These are phyloP conservation scores for Apis cerana DNA, from an alignment of 1,140 invertebrate species.

Conservation along the genomic window DNA sequence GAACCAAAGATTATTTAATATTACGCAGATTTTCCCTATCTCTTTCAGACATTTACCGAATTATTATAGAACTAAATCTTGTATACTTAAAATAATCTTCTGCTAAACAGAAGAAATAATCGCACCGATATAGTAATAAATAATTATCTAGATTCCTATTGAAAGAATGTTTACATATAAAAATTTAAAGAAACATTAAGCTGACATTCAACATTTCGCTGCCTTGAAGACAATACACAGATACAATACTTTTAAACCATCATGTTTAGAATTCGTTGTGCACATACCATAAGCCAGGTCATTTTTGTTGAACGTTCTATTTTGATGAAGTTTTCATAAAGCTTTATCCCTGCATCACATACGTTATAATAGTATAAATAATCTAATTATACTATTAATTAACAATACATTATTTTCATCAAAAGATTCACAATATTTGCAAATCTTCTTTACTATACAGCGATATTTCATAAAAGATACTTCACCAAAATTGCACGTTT, in stretches of 20 bases:
- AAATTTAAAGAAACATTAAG: slow-evolving; percentile 64
- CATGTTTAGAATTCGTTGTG: slow-evolving; percentile 64
- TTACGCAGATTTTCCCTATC: slow-evolving; percentile 54
- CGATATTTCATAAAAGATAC: slow-evolving; percentile 59
- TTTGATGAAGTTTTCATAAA: slow-evolving; percentile 64
- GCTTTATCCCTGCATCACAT: slow-evolving; percentile 50
- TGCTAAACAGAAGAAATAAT: slow-evolving; percentile 57
- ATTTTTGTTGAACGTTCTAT: slow-evolving; percentile 49
- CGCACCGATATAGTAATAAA: slow-evolving; percentile 63
- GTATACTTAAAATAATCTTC: slow-evolving; percentile 60
- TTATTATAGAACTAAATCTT: slow-evolving; percentile 57
- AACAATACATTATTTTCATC: slow-evolving; percentile 44
- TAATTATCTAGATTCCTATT: slow-evolving; percentile 63
- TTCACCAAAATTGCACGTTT: slow-evolving; percentile 67
- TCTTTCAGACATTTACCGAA: slow-evolving; percentile 49
- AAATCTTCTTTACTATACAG: slow-evolving; percentile 46
- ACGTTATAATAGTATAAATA: slow-evolving; percentile 54
- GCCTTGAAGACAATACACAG: slow-evolving; percentile 64
- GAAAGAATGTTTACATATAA: slow-evolving; percentile 63
- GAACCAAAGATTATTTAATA: slow-evolving; percentile 28
- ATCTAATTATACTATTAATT: slow-evolving; percentile 55
- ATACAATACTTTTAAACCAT: slow-evolving; percentile 62
- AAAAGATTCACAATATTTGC: slow-evolving; percentile 45
- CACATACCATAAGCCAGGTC: slow-evolving; percentile 60
- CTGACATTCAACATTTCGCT: slow-evolving; percentile 60